Percentiles rank a stretch among this genome's conserved stretches.
Evolutionary conservation across 2,113 vertebrate genomes (phyloP).

Genomic region (Acrocephalus kingi): DNA sequence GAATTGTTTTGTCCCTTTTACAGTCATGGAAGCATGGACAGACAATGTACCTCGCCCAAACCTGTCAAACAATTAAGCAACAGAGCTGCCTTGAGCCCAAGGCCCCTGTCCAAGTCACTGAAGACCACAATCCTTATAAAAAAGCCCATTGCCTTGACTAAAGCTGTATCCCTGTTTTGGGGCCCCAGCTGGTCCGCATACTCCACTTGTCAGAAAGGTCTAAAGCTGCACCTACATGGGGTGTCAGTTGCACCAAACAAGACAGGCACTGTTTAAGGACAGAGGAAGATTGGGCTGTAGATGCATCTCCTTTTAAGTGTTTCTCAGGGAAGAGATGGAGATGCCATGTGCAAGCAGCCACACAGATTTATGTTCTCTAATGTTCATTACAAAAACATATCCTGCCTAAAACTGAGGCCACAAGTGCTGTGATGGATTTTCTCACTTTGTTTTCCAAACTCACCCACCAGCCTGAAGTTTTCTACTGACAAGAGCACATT

Average conservation of each 20-base stretch:
- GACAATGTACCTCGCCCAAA: not conserved
- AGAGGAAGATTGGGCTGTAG: not conserved
- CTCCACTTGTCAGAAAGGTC: not conserved
- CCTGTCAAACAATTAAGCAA: accelerated
- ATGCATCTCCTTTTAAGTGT: not conserved
- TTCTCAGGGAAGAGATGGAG: not conserved
- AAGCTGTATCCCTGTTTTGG: not conserved
- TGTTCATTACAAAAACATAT: not conserved
- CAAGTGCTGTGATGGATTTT: not conserved
- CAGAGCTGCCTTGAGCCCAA: not conserved
- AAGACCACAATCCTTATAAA: not conserved
- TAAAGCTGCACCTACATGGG: not conserved
- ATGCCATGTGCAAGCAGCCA: accelerated
- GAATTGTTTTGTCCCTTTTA: not conserved
- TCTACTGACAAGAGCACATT: not conserved
- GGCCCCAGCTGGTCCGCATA: not conserved
- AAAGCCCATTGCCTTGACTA: not conserved
- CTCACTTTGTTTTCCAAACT: not conserved
- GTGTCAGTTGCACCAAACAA: not conserved
- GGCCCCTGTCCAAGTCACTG: accelerated
- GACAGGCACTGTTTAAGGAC: not conserved
- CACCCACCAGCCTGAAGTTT: not conserved
- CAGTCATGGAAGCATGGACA: accelerated
- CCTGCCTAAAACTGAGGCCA: not conserved
- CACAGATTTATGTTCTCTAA: not conserved